These are phyloP conservation scores for Mionectes macconnelli DNA, from an alignment of 2,113 vertebrate species.

Conservation along the genomic window DNA sequence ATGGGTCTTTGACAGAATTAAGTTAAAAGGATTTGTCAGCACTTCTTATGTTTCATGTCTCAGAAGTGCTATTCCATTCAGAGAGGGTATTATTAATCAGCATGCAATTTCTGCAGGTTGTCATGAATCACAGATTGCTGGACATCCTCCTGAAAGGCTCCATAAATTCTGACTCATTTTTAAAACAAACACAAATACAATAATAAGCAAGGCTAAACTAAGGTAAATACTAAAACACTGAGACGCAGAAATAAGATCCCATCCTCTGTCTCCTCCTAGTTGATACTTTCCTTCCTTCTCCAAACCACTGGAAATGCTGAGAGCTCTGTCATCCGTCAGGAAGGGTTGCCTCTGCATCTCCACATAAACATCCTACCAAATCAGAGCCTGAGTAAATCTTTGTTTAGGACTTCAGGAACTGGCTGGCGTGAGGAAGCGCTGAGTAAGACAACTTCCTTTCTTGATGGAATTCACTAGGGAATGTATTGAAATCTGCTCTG, in stretches of 20 bases:
- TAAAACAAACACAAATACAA: constrained; percentile 30
- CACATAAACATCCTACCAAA: not conserved
- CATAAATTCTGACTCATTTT: constrained; percentile 49
- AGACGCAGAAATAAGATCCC: not conserved
- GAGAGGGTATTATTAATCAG: not conserved
- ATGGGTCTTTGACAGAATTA: not conserved
- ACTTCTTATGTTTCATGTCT: not conserved
- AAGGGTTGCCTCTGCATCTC: not conserved
- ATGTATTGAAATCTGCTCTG: not conserved
- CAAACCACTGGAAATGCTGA: not conserved
- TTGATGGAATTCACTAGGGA: not conserved
- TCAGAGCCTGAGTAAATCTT: not conserved
- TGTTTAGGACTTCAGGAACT: not conserved
- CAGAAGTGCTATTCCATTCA: not conserved
- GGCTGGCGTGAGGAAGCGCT: not conserved
- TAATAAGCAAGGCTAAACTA: not conserved
- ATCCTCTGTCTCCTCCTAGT: not conserved
- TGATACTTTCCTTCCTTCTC: not conserved
- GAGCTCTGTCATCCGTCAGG: not conserved
- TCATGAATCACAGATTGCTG: constrained; percentile 30
- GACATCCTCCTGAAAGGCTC: constrained; percentile 20
- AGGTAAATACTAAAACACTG: constrained; percentile 7
- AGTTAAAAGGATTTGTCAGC: not conserved
- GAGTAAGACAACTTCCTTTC: not conserved
- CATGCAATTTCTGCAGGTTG: constrained; percentile 18